Conservation (phyloP, 2,888 invertebrate genomes). For the Penaeus monodon region DNA sequence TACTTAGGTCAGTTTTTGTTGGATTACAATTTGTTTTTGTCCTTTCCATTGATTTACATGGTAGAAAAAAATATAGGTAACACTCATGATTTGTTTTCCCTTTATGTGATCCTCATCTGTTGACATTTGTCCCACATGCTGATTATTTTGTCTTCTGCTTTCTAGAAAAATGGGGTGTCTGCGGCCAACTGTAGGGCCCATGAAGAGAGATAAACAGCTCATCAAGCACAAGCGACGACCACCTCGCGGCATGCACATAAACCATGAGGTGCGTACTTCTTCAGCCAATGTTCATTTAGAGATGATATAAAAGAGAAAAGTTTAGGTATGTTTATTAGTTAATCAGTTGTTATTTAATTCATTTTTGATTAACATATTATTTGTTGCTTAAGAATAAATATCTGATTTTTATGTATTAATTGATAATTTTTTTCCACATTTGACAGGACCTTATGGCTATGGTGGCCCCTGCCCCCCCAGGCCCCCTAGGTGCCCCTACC, state of each 20-base stretch:
- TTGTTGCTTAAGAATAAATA: too few relatives aligned
- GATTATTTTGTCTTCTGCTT: constrained; percentile 65
- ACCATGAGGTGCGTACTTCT: constrained; percentile 80
- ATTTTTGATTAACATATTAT: too few relatives aligned
- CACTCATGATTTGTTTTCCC: too few relatives aligned
- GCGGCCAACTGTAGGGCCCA: constrained; percentile 67
- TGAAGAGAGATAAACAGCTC: constrained; percentile 65
- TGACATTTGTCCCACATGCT: neutral
- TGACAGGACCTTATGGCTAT: constrained; percentile 62
- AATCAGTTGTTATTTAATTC: too few relatives aligned
- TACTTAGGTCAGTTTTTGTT: too few relatives aligned
- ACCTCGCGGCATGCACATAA: constrained; percentile 96
- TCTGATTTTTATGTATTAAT: neutral
- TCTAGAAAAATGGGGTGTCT: constrained; percentile 77
- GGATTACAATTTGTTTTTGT: too few relatives aligned
- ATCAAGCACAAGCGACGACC: constrained; percentile 79
- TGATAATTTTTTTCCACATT: too few relatives aligned
- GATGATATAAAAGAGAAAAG: too few relatives aligned
- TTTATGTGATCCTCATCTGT: neutral
- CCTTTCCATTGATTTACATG: too few relatives aligned
- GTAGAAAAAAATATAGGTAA: too few relatives aligned
- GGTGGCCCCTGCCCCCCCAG: constrained; percentile 55
- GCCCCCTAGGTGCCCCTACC: constrained; percentile 47
- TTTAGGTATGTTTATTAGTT: too few relatives aligned
- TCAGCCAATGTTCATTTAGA: too few relatives aligned